A percentile compares a stretch with the other conserved stretches of the same genome.
These are phyloP conservation scores for Cistogaster globosa DNA, from an alignment of 2,888 invertebrate genomes.

Conservation along the genomic window DNA sequence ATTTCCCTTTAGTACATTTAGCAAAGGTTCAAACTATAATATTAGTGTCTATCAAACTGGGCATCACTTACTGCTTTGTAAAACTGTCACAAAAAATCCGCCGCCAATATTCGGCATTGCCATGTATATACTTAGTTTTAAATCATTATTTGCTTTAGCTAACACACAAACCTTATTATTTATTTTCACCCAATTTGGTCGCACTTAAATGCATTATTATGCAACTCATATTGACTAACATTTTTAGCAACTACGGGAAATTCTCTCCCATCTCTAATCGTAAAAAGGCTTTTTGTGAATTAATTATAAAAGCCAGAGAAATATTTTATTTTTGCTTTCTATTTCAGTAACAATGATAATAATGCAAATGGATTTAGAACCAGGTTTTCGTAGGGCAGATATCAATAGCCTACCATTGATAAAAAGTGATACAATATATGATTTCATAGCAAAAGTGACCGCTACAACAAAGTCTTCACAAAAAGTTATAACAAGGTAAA, in stretches of 20 bases:
- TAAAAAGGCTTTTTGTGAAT: conserved; percentile 6
- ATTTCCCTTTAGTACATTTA: neutral
- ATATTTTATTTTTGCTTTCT: conserved; percentile 20
- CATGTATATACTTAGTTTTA: neutral
- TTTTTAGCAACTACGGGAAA: neutral
- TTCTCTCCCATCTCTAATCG: conserved; percentile 30
- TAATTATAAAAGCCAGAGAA: neutral
- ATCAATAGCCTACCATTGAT: conserved; percentile 78
- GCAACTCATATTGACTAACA: conserved; percentile 18
- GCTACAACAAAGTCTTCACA: conserved; percentile 15
- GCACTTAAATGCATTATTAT: conserved; percentile 23
- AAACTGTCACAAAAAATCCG: too few species aligned
- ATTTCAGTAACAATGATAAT: conserved; percentile 64
- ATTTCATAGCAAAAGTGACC: conserved; percentile 76
- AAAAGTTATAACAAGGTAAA: conserved; percentile 38
- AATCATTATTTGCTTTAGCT: neutral
- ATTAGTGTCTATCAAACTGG: too few species aligned
- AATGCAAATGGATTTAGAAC: conserved; percentile 78
- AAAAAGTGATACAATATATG: conserved; percentile 79
- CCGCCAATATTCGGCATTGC: too few species aligned
- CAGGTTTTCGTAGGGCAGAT: conserved; percentile 80
- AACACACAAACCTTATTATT: neutral
- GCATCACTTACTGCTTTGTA: too few species aligned
- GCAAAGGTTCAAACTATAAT: too few species aligned
- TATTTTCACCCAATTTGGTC: conserved; percentile 16